Evolutionary conservation across 1,140 invertebrate species (phyloP), one percentile per base, ranked within the genome.

Genomic region (Watersipora subatra): DNA sequence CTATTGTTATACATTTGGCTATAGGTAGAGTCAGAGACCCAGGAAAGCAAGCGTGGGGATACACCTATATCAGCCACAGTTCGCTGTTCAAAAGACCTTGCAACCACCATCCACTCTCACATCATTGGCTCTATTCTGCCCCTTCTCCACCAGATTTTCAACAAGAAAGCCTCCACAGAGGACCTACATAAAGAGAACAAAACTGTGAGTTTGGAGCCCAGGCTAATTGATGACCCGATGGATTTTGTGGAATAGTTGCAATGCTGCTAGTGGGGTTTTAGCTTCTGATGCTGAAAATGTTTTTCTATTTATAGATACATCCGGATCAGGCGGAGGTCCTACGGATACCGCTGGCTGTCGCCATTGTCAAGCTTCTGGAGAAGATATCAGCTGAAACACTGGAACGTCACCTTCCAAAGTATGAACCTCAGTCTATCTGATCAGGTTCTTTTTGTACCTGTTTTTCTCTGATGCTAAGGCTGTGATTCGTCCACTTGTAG

Each of bases 281-380:
- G n/a, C n/a, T n/a, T n/a, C n/a, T n/a, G n/a, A n/a, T n/a, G n/a
- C n/a, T n/a, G n/a, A n/a, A n/a, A n/a, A n/a, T n/a, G n/a, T n/a
- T n/a, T n/a, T n/a, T n/a, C n/a, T n/a, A n/a, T 46, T 46, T n/a
- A 12, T 46, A 46, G 34, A 7, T 46, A 46, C 34, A 46, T 46
- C 34, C 34, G n/a, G 34, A 46, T 46, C 34, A 46, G 34, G 34
- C 7, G n/a, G 92, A 97, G 74, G 87, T 97, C 69, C 80, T 91
- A 64, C 83, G 91, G 64, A 88, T 97, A 15, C 93, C 95, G 0
- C 87, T 98, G 69, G 92, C 92, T 0, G 78, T 97, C 46, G 92
- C 94, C 0, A 83, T 95, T 69, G 89, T 97, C 0, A 96, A 96
- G 75, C 74, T 99, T 24, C 75, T 99, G 15, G 90, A 96, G 72